A percentile compares a stretch with the other conserved stretches of the same genome.
These are phyloP conservation scores for Heliocidaris tuberculata DNA, from an alignment of 35 echinoderm and acorn worm genomes.

Conservation along the genomic window DNA sequence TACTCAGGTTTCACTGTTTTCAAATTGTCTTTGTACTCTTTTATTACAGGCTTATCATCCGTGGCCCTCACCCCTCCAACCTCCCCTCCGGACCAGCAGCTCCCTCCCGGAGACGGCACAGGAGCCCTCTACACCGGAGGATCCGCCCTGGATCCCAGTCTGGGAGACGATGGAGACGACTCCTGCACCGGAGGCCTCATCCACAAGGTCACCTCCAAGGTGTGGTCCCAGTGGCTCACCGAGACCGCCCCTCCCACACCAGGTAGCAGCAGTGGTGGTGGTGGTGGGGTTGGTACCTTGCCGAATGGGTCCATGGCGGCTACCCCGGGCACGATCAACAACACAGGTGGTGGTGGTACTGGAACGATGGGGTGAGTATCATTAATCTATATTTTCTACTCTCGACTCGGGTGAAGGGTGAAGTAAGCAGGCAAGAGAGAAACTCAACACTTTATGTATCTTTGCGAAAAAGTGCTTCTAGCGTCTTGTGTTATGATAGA, in stretches of 20 bases:
- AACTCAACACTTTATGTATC: background rate
- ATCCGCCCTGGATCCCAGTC: constrained; percentile 54
- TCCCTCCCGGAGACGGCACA: constrained; percentile 63
- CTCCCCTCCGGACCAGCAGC: constrained; percentile 83
- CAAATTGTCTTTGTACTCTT: background rate
- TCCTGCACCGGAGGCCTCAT: constrained; percentile 33
- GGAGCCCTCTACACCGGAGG: constrained; percentile 43
- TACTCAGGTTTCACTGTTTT: no score
- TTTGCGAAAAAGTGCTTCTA: background rate
- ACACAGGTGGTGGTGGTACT: background rate
- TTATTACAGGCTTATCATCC: constrained; percentile 52
- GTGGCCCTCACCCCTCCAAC: constrained; percentile 81
- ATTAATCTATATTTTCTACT: background rate
- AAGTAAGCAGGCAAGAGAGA: no score
- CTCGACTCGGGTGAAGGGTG: background rate
- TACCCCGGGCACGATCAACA: background rate
- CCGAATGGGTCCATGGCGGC: constrained; percentile 7
- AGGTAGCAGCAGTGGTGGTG: background rate
- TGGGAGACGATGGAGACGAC: constrained; percentile 42
- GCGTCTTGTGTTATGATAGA: no score
- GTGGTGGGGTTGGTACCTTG: constrained; percentile 1
- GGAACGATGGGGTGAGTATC: background rate
- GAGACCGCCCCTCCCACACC: constrained; percentile 37
- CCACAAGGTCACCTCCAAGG: constrained; percentile 51
- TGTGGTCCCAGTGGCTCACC: constrained; percentile 65